Evolutionary conservation across 2,797 vertebrate genomes (phyloP).

Genomic region (Jordanella pulchra): DNA sequence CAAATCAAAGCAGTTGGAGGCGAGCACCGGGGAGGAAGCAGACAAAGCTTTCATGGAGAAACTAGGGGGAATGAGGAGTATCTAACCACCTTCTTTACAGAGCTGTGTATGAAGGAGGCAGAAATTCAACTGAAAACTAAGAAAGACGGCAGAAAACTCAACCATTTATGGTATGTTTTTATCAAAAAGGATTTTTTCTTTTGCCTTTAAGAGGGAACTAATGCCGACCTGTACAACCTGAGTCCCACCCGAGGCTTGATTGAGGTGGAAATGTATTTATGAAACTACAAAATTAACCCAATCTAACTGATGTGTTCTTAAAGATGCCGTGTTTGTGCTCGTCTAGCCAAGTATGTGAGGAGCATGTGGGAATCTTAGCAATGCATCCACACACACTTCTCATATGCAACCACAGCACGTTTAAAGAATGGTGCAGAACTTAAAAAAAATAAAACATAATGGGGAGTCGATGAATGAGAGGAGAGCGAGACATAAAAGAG

Average conservation of each 20-base stretch:
- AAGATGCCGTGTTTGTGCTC: slow-evolving; percentile 80
- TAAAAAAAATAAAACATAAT: neutral
- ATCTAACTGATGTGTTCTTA: slow-evolving; percentile 59
- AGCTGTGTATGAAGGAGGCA: slow-evolving; percentile 5
- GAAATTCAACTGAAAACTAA: slow-evolving; percentile 6
- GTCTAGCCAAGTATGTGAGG: slow-evolving; percentile 67
- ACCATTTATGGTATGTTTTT: slow-evolving; percentile 74
- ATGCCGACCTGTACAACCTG: slow-evolving; percentile 68
- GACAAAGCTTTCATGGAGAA: slow-evolving; percentile 52
- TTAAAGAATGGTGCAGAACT: slow-evolving; percentile 23
- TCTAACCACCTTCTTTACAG: slow-evolving; percentile 80
- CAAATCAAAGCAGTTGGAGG: slow-evolving; percentile 47
- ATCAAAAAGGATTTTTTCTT: slow-evolving; percentile 75
- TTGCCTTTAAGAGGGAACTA: slow-evolving; percentile 57
- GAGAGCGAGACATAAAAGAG: slow-evolving; percentile 51
- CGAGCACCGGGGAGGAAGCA: slow-evolving; percentile 67
- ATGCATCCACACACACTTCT: slow-evolving; percentile 64
- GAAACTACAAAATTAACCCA: slow-evolving; percentile 78
- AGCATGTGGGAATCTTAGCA: slow-evolving; percentile 57
- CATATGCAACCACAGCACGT: slow-evolving; percentile 57
- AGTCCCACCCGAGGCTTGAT: slow-evolving; percentile 78
- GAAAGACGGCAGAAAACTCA: slow-evolving; percentile 40
- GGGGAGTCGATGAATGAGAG: slow-evolving; percentile 37
- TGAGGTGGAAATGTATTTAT: slow-evolving; percentile 80
- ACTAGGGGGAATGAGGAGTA: slow-evolving; percentile 59